Conservation (phyloP, 2,888 invertebrate species). For the Hylaea fasciaria region DNA sequence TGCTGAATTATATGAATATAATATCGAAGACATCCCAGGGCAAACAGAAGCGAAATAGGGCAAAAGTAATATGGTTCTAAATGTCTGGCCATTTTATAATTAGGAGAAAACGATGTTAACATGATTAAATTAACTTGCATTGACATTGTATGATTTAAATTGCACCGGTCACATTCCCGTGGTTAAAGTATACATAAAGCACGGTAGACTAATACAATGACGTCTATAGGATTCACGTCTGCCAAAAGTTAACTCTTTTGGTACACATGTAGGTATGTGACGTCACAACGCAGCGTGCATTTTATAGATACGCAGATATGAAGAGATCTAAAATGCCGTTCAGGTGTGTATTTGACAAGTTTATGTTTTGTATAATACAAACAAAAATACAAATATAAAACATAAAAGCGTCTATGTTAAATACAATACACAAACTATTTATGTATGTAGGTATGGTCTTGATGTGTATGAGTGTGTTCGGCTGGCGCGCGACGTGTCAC, state of each 20-base stretch:
- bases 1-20: too few relatives aligned
- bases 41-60: too few relatives aligned
- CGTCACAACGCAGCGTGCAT: conserved; percentile 21
- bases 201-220: not conserved
- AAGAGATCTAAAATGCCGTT: conserved; percentile 24
- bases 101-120: too few relatives aligned
- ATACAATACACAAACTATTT: conserved; percentile 41
- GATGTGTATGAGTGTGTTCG: conserved; percentile 29
- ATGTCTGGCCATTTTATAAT: too few relatives aligned
- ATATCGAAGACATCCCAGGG: too few relatives aligned
- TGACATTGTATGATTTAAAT: too few relatives aligned
- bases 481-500: conserved; percentile 21
- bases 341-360: conserved; percentile 28
- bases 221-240: not conserved
- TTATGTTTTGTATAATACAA: conserved; percentile 31
- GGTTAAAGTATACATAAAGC: not conserved
- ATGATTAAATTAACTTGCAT: too few relatives aligned
- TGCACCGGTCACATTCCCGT: too few relatives aligned
- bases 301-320: conserved; percentile 35
- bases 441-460: conserved; percentile 41
- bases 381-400: conserved; percentile 38
- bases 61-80: too few relatives aligned
- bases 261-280: not conserved
- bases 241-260: not conserved
- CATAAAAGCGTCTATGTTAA: conserved; percentile 44